Base-by-base conservation (phyloP, 1,140 invertebrate species). In the Protaetia brevitarsis region DNA sequence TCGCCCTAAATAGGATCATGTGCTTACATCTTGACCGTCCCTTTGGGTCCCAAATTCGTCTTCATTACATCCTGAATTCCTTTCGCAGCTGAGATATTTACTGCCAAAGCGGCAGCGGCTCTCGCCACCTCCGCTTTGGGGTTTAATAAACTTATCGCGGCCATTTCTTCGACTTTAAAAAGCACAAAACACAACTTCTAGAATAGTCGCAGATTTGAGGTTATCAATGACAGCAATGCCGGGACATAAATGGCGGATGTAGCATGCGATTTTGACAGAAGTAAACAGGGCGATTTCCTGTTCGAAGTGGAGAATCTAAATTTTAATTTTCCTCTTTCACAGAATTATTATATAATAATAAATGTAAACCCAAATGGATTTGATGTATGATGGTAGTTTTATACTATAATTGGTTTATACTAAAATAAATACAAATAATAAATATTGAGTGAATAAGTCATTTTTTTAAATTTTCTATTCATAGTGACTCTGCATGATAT, bases 1-100 rank as follows among this genome's bases (percentile, higher is more conserved):
- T 62, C 0, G 4, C 11, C 8, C 19, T 36, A 36, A 62, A 16
- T 21, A 63, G 10, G 45, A 34, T 37, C 58, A 64, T 65, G 63
- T 65, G 84, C 92, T 88, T 85, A 98, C 98, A 99, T 99, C 89
- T 99, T 99, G 87, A 99, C 92, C 23, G 97, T 99, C 76, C 98
- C 98, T 82, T 97, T 98, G 0, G 98, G 98, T 3, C 98, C 98
- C 66, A 99, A 86, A 84, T 99, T 99, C 66, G 94, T 93, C 81
- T 89, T 95, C 88, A 99, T 94, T 16, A 99, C 96, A 88, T 99
- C 97, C 81, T 99, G 96, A 67, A 99, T 91, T 45, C 97, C 97
- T 83, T 94, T 96, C 6, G 97, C 96, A 1, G 95, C 98, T 6
- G 93, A 93, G 73, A 97, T 97, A 79, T 99, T 99, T 19, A 99